Evolutionary conservation across 1,140 invertebrate species (phyloP).

Genomic region (Epicauta chinensis): DNA sequence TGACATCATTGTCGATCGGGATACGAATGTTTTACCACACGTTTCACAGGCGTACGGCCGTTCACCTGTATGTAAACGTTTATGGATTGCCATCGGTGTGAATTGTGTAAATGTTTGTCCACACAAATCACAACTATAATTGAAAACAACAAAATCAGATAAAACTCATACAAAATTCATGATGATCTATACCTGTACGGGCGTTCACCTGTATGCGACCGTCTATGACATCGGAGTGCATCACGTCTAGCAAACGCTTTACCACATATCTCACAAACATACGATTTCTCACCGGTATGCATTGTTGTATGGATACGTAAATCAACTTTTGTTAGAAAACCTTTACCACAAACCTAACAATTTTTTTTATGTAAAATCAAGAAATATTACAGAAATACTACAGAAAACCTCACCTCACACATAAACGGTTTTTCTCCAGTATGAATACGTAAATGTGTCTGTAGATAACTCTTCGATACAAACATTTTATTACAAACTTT

Average conservation of each 20-base stretch:
- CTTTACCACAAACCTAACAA: constrained; percentile 56
- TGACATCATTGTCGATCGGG: constrained; percentile 54
- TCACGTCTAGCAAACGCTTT: constrained; percentile 65
- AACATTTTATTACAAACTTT: constrained; percentile 69
- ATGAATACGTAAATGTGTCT: constrained; percentile 59
- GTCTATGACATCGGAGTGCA: constrained; percentile 59
- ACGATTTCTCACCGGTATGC: constrained; percentile 66
- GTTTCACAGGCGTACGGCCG: constrained; percentile 72
- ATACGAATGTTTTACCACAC: constrained; percentile 57
- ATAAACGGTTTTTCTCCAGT: constrained; percentile 59
- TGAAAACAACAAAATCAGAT: not conserved
- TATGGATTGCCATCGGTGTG: constrained; percentile 58
- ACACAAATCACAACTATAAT: constrained; percentile 51
- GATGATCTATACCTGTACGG: constrained; percentile 51
- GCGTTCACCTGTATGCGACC: constrained; percentile 66
- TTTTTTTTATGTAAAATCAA: not conserved
- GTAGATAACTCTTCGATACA: constrained; percentile 61
- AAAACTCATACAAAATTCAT: not conserved
- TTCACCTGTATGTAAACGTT: constrained; percentile 68
- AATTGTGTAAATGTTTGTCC: constrained; percentile 59
- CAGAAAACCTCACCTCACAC: constrained; percentile 61
- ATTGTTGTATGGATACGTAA: constrained; percentile 58
- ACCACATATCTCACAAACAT: constrained; percentile 58
- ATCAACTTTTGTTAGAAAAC: constrained; percentile 53
- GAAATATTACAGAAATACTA: constrained; percentile 47